These are phyloP conservation scores for Zaprionus africanus DNA, from an alignment of 1,140 invertebrate genomes.

Conservation along the genomic window DNA sequence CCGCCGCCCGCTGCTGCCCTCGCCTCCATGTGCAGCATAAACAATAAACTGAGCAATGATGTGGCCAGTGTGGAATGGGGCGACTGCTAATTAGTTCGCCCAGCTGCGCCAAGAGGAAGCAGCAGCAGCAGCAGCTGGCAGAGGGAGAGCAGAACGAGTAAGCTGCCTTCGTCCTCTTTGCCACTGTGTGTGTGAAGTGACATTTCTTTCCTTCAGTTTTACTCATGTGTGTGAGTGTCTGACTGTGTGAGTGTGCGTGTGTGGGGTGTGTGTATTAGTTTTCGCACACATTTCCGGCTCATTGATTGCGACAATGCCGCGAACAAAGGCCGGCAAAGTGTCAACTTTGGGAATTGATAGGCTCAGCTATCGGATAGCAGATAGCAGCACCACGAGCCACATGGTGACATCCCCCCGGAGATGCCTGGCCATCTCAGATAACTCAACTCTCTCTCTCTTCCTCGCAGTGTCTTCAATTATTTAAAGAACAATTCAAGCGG, in stretches of 20 bases:
- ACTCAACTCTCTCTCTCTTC: background rate
- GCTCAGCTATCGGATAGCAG: conserved; percentile 36
- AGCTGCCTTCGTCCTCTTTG: conserved; percentile 6
- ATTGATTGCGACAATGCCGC: conserved; percentile 42
- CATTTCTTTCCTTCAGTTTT: background rate
- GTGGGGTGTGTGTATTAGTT: conserved; percentile 15
- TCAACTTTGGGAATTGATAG: conserved; percentile 55
- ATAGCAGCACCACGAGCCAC: conserved; percentile 8
- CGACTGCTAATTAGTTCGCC: conserved; percentile 31
- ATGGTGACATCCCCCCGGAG: background rate
- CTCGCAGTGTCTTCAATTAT: conserved; percentile 1
- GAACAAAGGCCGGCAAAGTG: conserved; percentile 50
- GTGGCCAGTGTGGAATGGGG: conserved; percentile 5
- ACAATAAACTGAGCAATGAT: conserved; percentile 35
- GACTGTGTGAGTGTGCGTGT: background rate
- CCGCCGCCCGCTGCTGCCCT: background rate
- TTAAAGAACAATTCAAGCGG: background rate
- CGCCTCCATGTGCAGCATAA: background rate
- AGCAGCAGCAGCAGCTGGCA: background rate
- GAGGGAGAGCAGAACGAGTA: background rate
- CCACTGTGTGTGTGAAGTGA: background rate
- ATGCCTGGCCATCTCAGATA: background rate
- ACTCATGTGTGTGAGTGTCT: background rate
- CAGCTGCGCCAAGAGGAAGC: background rate
- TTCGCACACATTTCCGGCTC: conserved; percentile 49